Base-by-base conservation (phyloP, 2,888 invertebrate species). In the Stictocephala bisonia region DNA sequence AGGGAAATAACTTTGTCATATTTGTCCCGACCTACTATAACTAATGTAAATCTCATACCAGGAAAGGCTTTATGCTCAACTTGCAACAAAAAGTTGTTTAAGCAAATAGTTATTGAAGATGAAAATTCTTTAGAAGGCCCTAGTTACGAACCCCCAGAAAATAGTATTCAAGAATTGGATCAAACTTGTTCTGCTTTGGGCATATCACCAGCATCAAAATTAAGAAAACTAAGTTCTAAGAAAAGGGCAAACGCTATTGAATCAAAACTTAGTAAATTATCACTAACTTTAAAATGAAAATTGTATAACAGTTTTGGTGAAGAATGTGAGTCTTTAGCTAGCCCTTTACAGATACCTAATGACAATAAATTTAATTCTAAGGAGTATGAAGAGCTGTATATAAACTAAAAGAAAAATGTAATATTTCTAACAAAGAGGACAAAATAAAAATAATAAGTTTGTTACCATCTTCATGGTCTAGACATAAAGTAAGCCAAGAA, bases 371-470 rank as follows among this genome's bases (percentile, higher is more conserved):
- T 26, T 26, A 22, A 41, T 3, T 66, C 7, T 24, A 66, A 24
- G 3, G 66, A 66, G 20, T 66, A 44, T 27, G 27, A 44, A 7
- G 11, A 35, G 18, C 40, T 66, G n/a, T 66, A 44, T 1, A 20
- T 13, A 66, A 66, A n/a, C 26, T 66, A 1, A 44, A 66, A 48
- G 48, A 66, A 27, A 66, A 66, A 44, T 66, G 27, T 66, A 13
- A 66, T 2, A 24, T 66, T 41, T 44, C 41, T 22, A 44, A 66
- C 6, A 66, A 66, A 66, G 66, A 66, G 31, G 40, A 22, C n/a
- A 66, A 66, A 41, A 66, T 66, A 40, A 24, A 66, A 41, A 66
- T 66, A 41, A 66, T 66, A 41, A 66, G 41, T 66, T 66, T 66
- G 31, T 41, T 66, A 15, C 66, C 66, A 22, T 18, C n/a, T 24